A percentile compares a stretch with the other conserved stretches of the same genome.
Conservation (phyloP, 2,888 invertebrate species). For the Linnaemya vulpina region DNA sequence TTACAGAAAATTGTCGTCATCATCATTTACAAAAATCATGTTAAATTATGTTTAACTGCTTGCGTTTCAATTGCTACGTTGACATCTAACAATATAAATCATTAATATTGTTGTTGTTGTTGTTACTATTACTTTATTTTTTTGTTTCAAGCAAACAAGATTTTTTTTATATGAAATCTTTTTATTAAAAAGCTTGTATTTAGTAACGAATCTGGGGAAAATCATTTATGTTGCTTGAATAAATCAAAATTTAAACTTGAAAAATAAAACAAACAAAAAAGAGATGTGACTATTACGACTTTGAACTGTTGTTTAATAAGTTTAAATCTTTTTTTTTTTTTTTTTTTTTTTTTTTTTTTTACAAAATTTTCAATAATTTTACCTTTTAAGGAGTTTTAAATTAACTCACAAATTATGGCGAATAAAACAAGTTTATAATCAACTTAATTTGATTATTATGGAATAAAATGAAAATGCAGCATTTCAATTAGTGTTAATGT, state of each 20-base stretch:
- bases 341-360: background rate
- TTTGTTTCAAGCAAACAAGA: background rate
- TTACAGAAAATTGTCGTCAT: constrained; percentile 50
- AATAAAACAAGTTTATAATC: background rate
- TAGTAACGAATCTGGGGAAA: background rate
- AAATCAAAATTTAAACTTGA: background rate
- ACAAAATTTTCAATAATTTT: background rate
- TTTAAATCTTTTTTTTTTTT: background rate
- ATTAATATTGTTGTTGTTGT: no score
- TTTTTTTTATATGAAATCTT: no score
- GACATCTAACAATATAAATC: constrained; percentile 59
- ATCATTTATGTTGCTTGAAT: background rate
- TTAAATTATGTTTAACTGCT: constrained; percentile 79
- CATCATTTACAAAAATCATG: constrained; percentile 20
- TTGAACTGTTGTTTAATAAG: no score
- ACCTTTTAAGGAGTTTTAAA: background rate
- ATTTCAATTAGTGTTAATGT: no score
- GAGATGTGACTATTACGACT: no score
- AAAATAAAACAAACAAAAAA: background rate
- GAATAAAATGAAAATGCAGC: no score
- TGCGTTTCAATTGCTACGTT: constrained; percentile 79
- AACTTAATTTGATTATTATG: no score
- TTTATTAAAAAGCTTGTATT: background rate
- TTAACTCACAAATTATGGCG: background rate
- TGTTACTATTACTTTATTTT: no score